Conservation (phyloP, 2,797 vertebrate species). For the Macrochelys suwanniensis region DNA sequence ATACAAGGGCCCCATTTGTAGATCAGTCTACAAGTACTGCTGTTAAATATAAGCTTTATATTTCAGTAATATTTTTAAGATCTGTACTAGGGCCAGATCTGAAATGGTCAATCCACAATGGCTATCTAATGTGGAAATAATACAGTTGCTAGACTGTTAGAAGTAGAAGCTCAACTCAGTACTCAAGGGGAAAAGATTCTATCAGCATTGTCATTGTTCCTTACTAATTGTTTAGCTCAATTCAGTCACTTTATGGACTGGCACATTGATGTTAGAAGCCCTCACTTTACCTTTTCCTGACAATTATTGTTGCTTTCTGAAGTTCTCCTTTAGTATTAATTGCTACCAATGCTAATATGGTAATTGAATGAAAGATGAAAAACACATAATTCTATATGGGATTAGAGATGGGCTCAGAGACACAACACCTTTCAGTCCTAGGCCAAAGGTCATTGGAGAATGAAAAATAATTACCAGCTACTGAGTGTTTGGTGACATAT, state of each 20-base stretch:
- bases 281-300: neutral
- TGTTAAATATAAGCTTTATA: neutral
- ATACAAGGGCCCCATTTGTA: neutral
- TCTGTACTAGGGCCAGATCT: neutral
- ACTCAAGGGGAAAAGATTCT: neutral
- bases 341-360: neutral
- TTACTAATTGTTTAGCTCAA: neutral
- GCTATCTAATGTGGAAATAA: neutral
- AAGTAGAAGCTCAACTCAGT: neutral
- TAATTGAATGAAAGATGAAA: neutral
- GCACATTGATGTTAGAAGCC: neutral
- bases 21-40: neutral
- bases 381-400: neutral
- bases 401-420: neutral
- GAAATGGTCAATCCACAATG: neutral
- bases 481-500: neutral
- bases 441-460: neutral
- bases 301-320: accelerated
- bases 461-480: neutral
- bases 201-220: neutral
- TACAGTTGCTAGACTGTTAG: neutral
- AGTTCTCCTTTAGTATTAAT: neutral
- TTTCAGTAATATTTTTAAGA: neutral
- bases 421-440: neutral
- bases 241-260: accelerated